Evolutionary conservation across 2,113 vertebrate species (phyloP), one percentile per base, ranked within the genome.

Genomic region (Apteryx mantelli): DNA sequence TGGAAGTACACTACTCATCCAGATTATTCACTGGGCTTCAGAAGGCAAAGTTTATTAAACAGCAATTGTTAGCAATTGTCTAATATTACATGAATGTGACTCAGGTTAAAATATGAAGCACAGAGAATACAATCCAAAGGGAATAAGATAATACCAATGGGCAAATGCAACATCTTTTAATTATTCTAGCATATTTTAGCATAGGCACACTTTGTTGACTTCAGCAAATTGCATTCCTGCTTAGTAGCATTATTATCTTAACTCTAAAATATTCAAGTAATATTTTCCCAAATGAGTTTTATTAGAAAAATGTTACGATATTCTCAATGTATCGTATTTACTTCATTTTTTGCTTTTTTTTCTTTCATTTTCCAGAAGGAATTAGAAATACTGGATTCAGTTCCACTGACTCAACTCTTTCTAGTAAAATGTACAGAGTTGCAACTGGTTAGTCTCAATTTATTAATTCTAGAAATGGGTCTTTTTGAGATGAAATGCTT

Each of bases 251-350:
- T 68, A 55, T 82, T 96, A 89, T 75, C 87, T 84, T 93, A 68
- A 82, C 66, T 80, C 38, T n/a, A 65, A 95, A 93, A 95, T 93
- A 93, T 82, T 94, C 71, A 82, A 25, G 87, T 69, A 86, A 92
- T 18, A 44, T 61, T 91, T 86, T 86, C 32, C 40, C 86, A 42
- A 92, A 77, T 44, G 14, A 28, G 50, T 52, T 80, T 94, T 24
- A 52, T 97, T 80, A 74, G 85, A 83, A 90, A 87, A 90, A 94
- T 48, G 56, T 58, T 3, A 78, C 63, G 8, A 4, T 58, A 83
- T 78, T 95, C 60, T 58, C 64, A 24, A 66, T 71, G 15, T 58
- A 68, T 70, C 50, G 74, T 53, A 36, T 30, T 78, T 83, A 83
- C 20, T 83, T 93, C 6, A 44, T 42, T 74, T 76, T 81, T 75